Base-by-base conservation (phyloP, 35 echinoderm and acorn worm species). In the Eucidaris tribuloides region DNA sequence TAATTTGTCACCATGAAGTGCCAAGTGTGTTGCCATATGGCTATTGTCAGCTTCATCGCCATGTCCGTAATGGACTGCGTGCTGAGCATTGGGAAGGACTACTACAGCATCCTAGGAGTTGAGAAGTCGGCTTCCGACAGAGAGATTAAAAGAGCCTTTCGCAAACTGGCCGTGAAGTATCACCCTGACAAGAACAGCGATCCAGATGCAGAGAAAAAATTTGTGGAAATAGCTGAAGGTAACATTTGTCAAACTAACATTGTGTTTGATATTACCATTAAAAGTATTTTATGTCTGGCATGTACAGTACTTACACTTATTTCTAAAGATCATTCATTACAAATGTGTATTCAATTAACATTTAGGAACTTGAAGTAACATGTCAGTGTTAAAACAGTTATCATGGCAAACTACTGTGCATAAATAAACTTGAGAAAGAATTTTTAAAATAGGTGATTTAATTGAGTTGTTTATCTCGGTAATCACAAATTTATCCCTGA, bases 171-270 rank as follows among this genome's bases (percentile, higher is more conserved):
- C 19, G 68, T 99, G 6, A 85, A 84, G 66, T 99, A 93, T 70
- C 96, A 99, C 57, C 96, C 96, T 41, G 96, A 99, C 49, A 99
- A 99, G 52, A 99, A 99, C 81, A 99, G 93, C 48, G 96, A 99
- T 46, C 96, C 90, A 2, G 87, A 93, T 85, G 96, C 96, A 79
- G 96, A 93, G 65, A 66, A 87, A 29, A 88, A 82, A 54, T 99
- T 99, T 88, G 77, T 93, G 20, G 78, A 99, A 48, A 99, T 99
- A 71, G 96, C 90, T 42, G 80, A 99, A 99, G 96, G 96, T 99
- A 86, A 58, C 23, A 27, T 22, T n/a, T 76, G 17, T 7, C 4
- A 23, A 41, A 7, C 50, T 19, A 15, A 71, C 18, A 71, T 19
- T 79, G 37, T 1, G 2, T 9, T 64, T 63, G 38, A 1, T 11